These are phyloP conservation scores for Lamellibrachia columna DNA, from an alignment of 2,888 invertebrate genomes.

Conservation along the genomic window DNA sequence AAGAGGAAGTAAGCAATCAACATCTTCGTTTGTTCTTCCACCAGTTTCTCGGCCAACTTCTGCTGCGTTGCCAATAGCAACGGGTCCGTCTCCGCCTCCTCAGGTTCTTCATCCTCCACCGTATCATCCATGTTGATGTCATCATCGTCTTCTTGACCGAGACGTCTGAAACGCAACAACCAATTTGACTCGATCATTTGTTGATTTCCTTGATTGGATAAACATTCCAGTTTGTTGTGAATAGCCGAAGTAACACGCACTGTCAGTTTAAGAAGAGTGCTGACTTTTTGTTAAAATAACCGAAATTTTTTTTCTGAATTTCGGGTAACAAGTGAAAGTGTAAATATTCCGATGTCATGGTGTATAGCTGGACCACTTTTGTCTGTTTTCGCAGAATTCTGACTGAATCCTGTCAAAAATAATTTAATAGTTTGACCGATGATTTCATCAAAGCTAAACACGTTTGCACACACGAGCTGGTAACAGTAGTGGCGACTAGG, in stretches of 20 bases:
- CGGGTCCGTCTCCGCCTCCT: slow-evolving; percentile 41
- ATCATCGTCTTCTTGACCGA: slow-evolving; percentile 57
- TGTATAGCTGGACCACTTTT: no score
- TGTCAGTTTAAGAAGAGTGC: no score
- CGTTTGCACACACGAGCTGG: no score
- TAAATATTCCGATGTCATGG: no score
- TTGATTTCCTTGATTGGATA: not conserved
- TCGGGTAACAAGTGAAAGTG: no score
- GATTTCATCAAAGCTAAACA: no score
- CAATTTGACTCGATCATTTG: not conserved
- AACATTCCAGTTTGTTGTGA: not conserved
- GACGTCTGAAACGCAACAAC: slow-evolving; percentile 43
- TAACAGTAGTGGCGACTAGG: no score
- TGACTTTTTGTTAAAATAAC: no score
- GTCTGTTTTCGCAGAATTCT: no score
- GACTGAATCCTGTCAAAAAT: no score
- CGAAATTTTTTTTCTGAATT: no score
- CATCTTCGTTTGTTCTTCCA: slow-evolving; percentile 62
- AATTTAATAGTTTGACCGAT: no score
- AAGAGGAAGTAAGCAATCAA: slow-evolving; percentile 62
- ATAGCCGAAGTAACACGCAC: not conserved
- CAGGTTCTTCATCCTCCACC: slow-evolving; percentile 45
- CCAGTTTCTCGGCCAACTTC: slow-evolving; percentile 45
- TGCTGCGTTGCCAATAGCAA: slow-evolving; percentile 47
- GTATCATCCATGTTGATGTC: slow-evolving; percentile 56